Base-by-base conservation (phyloP, 2,888 invertebrate genomes). In the Temnothorax ravouxi region DNA sequence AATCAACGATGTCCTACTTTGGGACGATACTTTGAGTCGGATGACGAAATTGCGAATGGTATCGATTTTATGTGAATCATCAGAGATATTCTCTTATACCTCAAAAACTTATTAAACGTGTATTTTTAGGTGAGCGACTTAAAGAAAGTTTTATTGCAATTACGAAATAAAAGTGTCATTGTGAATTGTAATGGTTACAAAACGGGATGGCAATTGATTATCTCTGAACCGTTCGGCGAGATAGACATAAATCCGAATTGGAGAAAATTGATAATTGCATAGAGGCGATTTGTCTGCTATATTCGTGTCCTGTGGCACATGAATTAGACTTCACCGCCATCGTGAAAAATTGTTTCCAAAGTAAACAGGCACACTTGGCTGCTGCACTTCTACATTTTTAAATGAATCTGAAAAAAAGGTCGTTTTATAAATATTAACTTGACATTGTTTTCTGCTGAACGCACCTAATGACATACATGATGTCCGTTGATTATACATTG, bases 1-100 rank as follows among this genome's bases (percentile, higher is more conserved):
- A 21, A 88, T 94, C 69, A 82, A 92, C 29, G 93, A 94, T 84
- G 86, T 90, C 52, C 41, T 85, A 5, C 69, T 93, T 18, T 92
- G 94, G 89, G 89, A 93, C 86, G 67, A 86, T 41, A 90, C 88
- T 18, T 86, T 94, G 59, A 87, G 85, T 47, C 88, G 88, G 82
- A 92, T 94, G 92, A 91, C 90, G 9, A 91, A 91, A 61, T 88
- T 92, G 6, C 82, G 59, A 56, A 92, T 94, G 92, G 93, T 93
- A 87, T 83, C 13, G 25, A 13, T 3, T 11, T 44, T 54, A 38
- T 21, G 29, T 21, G 29, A n/a, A 6, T 64, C 6, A 15, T 5
- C 25, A 25, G 13, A 25, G 13, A 25, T 61, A 61, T 18, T 29
- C 15, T 52, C 34, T 72, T 15, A 44, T 64, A 44, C 6, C 5